Conservation (phyloP, 1,140 invertebrate species). For the Neodiprion lecontei region DNA sequence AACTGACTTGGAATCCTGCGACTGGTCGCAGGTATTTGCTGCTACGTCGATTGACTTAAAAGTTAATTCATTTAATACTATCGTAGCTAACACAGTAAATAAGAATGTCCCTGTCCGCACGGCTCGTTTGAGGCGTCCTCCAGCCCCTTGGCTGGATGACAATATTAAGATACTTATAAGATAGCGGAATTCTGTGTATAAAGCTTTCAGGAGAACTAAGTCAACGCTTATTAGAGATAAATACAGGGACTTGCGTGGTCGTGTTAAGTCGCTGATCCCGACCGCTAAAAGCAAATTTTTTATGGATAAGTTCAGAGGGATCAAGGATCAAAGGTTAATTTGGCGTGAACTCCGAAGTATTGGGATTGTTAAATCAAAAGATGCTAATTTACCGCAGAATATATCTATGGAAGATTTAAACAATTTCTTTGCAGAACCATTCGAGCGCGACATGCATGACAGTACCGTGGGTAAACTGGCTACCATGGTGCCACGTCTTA, state of each 20-base stretch:
- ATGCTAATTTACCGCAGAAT: neutral
- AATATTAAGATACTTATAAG: constrained; percentile 11
- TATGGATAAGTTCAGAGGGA: neutral
- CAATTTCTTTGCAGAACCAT: neutral
- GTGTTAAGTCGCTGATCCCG: neutral
- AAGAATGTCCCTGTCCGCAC: neutral
- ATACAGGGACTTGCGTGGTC: neutral
- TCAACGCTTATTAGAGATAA: neutral
- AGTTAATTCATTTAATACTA: neutral
- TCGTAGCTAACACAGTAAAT: neutral
- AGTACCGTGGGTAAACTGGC: neutral
- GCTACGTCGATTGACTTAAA: neutral
- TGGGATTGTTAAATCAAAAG: neutral
- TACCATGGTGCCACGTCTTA: neutral
- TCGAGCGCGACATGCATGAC: neutral
- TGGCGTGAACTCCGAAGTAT: neutral
- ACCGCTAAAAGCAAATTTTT: neutral
- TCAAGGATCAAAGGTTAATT: neutral
- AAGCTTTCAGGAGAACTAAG: neutral
- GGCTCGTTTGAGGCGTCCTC: neutral
- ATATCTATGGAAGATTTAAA: too few species aligned
- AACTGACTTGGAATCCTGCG: too few species aligned
- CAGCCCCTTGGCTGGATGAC: constrained; percentile 13
- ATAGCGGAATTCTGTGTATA: neutral
- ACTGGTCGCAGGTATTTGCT: neutral